Conservation (phyloP, 1,140 invertebrate genomes). For the Drosophila guanche region DNA sequence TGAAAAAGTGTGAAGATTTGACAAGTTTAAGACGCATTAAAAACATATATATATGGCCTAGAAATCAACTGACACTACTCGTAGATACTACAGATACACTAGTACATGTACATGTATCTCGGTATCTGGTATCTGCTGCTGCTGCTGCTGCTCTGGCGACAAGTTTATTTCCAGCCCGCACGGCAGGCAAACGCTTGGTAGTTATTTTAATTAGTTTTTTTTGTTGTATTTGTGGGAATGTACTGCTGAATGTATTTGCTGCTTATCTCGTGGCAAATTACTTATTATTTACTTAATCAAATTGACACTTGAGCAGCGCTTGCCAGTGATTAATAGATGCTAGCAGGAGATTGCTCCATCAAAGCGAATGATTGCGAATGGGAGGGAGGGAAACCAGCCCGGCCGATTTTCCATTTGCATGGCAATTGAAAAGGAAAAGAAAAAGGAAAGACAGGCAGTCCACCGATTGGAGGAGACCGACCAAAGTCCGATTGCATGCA, state of each 20-base stretch:
- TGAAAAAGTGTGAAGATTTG: slow-evolving; percentile 83
- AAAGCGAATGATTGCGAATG: slow-evolving; percentile 26
- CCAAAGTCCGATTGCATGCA: too few species aligned
- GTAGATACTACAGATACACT: too few species aligned
- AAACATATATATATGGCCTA: slow-evolving; percentile 57
- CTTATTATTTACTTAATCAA: slow-evolving; percentile 67
- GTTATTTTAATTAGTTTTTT: slow-evolving; percentile 36
- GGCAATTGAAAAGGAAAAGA: slow-evolving; percentile 3
- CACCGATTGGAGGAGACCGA: too few species aligned
- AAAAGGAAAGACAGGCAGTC: not conserved
- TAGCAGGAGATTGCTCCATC: slow-evolving; percentile 38
- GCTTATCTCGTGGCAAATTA: slow-evolving; percentile 43
- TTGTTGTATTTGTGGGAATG: not conserved
- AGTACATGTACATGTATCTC: not conserved
- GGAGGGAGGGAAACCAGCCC: too few species aligned
- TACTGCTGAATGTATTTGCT: slow-evolving; percentile 26
- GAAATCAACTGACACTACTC: slow-evolving; percentile 45
- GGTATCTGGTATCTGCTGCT: slow-evolving; percentile 19
- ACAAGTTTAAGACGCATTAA: slow-evolving; percentile 83
- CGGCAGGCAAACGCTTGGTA: too few species aligned
- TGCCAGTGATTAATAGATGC: slow-evolving; percentile 48
- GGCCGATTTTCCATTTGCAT: not conserved
- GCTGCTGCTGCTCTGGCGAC: slow-evolving; percentile 25
- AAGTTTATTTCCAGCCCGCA: slow-evolving; percentile 32
- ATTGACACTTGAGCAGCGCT: slow-evolving; percentile 68